Conservation (phyloP, 1,140 invertebrate species). For the Piezodorus guildinii region DNA sequence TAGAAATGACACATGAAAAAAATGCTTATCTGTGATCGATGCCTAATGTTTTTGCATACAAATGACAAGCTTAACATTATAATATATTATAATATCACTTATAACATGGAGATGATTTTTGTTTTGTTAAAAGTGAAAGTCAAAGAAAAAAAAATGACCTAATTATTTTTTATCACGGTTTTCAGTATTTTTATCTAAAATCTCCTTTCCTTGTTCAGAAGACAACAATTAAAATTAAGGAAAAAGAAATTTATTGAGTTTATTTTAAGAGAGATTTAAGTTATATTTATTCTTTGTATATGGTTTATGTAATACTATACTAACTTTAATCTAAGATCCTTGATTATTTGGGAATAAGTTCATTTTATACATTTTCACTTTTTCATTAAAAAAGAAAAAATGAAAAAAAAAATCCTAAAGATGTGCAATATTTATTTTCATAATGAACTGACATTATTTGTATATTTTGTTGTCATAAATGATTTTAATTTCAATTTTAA, state of each 20-base stretch:
- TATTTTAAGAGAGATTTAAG: constrained; percentile 4
- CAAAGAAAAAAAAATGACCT: not conserved
- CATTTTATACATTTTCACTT: constrained; percentile 11
- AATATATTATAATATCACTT: constrained; percentile 2
- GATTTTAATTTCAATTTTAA: too few species aligned
- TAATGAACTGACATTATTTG: too few species aligned
- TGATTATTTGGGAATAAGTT: constrained; percentile 10
- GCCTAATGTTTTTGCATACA: constrained; percentile 8
- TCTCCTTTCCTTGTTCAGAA: not conserved
- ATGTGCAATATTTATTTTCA: constrained; percentile 15
- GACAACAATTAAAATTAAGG: not conserved
- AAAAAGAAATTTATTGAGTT: constrained; percentile 4
- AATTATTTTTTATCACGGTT: not conserved
- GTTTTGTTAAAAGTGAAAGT: not conserved
- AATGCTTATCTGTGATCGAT: constrained; percentile 17
- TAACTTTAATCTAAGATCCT: constrained; percentile 6
- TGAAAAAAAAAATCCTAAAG: constrained; percentile 2
- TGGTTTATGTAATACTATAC: constrained; percentile 8
- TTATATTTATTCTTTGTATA: constrained; percentile 8
- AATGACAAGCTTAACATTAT: constrained; percentile 1
- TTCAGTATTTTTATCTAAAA: not conserved
- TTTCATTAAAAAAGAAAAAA: not conserved
- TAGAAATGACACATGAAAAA: constrained; percentile 16
- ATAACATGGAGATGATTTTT: not conserved
- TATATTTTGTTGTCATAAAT: too few species aligned